Conservation (phyloP, 2,888 invertebrate species). For the Geophilus truncorum region DNA sequence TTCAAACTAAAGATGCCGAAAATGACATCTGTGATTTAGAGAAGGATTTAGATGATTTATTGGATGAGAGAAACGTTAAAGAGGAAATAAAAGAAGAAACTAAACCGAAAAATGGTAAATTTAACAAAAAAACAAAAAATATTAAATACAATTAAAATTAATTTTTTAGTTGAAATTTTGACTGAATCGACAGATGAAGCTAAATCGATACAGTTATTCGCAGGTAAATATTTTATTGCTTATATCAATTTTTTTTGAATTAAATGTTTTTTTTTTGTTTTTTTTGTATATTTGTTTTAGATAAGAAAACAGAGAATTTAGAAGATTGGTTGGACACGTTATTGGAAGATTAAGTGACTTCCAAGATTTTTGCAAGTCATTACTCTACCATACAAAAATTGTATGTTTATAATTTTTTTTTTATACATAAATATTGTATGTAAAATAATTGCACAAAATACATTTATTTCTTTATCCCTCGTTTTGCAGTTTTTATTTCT, state of each 20-base stretch:
- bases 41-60: not conserved
- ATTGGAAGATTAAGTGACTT: too few species aligned
- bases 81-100: not conserved
- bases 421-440: too few species aligned
- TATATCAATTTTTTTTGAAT: not conserved
- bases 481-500: too few species aligned
- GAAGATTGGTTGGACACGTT: not conserved
- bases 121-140: too few species aligned
- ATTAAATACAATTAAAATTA: too few species aligned
- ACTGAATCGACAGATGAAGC: not conserved
- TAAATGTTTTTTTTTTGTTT: not conserved
- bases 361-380: too few species aligned
- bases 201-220: not conserved
- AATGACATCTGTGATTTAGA: not conserved
- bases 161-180: not conserved
- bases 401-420: too few species aligned
- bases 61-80: not conserved
- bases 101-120: not conserved
- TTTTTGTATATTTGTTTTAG: not conserved
- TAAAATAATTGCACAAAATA: too few species aligned
- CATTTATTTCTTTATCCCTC: too few species aligned
- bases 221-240: not conserved
- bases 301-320: not conserved
- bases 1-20: not conserved
- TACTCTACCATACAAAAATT: too few species aligned